phyloP scores from a whole-genome alignment of 1,140 invertebrate genomes.

The Vollenhovia emeryi region DNA sequence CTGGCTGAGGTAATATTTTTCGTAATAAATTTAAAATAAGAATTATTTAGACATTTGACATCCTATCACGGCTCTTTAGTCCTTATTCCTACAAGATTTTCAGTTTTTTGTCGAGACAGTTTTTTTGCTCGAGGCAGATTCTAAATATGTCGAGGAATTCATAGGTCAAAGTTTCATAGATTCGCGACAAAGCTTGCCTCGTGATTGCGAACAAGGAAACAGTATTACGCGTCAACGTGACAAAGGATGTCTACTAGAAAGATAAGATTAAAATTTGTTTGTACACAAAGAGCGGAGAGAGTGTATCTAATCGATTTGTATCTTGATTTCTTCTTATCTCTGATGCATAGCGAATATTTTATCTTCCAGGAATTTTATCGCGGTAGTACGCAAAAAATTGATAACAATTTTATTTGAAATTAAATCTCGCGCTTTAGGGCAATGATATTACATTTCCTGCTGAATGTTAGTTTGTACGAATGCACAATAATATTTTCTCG shows the following conservation, averaged over 20 bases:
- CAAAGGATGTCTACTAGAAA: background rate
- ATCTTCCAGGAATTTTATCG: background rate
- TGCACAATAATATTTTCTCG: background rate
- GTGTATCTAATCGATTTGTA: background rate
- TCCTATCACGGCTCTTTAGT: too few relatives aligned
- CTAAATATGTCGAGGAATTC: background rate
- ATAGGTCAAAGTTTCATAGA: background rate
- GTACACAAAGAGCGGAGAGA: background rate
- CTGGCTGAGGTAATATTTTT: too few relatives aligned
- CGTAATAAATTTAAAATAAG: too few relatives aligned
- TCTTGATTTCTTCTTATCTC: slow-evolving; percentile 9
- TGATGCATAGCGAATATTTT: background rate
- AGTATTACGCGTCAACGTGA: background rate
- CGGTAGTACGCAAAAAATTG: background rate
- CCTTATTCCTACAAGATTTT: too few relatives aligned
- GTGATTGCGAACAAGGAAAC: background rate
- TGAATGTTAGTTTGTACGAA: background rate
- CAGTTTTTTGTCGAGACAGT: too few relatives aligned
- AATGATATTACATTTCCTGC: background rate
- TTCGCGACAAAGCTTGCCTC: background rate
- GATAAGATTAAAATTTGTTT: background rate
- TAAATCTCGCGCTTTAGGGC: background rate
- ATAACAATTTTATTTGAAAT: background rate
- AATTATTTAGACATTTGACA: too few relatives aligned
- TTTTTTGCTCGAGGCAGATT: too few relatives aligned